Conservation (phyloP, 2,888 invertebrate species). For the Drepanosiphum platanoidis region DNA sequence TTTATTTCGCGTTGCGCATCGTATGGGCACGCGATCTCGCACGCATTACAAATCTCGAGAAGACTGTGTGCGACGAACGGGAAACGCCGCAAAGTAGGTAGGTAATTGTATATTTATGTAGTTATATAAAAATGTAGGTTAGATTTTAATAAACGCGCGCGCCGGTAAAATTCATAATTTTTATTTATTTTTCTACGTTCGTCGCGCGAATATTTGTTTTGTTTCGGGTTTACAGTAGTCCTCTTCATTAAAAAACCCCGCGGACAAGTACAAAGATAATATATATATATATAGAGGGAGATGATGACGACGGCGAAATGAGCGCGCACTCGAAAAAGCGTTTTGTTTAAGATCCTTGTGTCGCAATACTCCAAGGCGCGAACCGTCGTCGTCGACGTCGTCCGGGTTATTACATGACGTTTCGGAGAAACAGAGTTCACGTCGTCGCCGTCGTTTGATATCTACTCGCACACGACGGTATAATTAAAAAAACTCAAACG, state of each 20-base stretch:
- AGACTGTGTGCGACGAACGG: no score
- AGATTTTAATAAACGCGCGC: background rate
- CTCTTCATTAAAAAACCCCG: conserved; percentile 10
- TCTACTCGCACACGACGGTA: background rate
- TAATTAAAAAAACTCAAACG: conserved; percentile 30
- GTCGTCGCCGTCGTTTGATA: conserved; percentile 13
- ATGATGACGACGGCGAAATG: background rate
- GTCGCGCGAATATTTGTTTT: conserved; percentile 26
- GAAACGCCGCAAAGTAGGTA: background rate
- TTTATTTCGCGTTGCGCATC: background rate
- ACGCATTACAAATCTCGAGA: no score
- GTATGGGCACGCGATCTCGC: no score
- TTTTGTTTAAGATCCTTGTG: conserved; percentile 2
- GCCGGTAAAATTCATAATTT: background rate
- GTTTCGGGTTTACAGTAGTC: conserved; percentile 1
- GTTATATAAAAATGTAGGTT: background rate
- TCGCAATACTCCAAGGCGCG: background rate
- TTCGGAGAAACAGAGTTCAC: background rate
- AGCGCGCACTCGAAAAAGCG: conserved; percentile 12
- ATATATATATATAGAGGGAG: no score
- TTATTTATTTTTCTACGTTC: background rate
- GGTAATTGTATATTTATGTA: no score
- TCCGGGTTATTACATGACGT: background rate
- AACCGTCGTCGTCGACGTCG: conserved; percentile 14
- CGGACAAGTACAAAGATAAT: background rate